phyloP scores from a whole-genome alignment of 2,113 vertebrate genomes.

The Oncorhynchus masou region DNA sequence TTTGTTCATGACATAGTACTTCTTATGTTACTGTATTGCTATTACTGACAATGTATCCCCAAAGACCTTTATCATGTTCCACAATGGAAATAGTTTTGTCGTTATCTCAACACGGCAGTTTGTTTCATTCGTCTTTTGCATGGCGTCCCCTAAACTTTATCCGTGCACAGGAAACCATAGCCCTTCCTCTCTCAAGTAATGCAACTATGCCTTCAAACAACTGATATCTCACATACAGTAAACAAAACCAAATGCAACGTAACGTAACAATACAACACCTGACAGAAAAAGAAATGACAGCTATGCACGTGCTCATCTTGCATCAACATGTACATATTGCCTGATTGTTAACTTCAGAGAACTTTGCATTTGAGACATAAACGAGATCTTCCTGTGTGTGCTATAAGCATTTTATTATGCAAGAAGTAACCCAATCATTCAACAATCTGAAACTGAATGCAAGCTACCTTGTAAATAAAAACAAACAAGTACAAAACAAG shows the following conservation, averaged over 20 bases:
- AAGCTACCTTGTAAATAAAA: no score
- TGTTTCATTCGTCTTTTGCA: not conserved
- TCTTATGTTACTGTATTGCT: not conserved
- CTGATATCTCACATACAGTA: not conserved
- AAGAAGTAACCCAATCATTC: not conserved
- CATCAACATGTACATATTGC: not conserved
- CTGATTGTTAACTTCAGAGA: not conserved
- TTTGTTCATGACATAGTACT: no score
- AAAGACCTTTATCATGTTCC: not conserved
- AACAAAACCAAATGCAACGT: not conserved
- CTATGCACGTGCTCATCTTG: not conserved
- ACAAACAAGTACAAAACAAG: no score
- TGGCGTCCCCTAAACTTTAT: conserved; percentile 27
- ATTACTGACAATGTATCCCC: not conserved
- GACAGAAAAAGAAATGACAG: not conserved
- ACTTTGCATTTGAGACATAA: not conserved
- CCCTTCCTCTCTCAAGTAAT: conserved; percentile 39
- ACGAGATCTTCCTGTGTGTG: not conserved
- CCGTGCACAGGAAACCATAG: conserved; percentile 63
- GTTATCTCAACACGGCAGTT: not conserved
- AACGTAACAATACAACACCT: not conserved
- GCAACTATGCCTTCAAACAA: not conserved
- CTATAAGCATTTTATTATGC: not conserved
- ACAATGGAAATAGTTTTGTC: no score
- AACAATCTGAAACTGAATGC: no score